Base-by-base conservation (phyloP, 2,797 vertebrate genomes). In the Setipinna tenuifilis region DNA sequence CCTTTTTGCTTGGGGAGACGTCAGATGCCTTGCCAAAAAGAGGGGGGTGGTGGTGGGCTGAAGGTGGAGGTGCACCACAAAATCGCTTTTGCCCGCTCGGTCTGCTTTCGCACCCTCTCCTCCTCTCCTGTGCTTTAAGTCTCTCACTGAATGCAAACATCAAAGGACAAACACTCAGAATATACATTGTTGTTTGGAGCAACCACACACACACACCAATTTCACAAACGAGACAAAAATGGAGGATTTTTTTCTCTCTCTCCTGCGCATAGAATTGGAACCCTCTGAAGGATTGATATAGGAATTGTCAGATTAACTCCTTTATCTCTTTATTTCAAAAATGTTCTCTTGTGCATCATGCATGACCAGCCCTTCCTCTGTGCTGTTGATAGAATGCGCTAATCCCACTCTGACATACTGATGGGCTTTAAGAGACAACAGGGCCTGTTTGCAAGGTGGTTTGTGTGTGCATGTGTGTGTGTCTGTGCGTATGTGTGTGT, bases 11-110 rank as follows among this genome's bases (percentile, higher is more conserved):
- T 2, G 17, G 35, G 92, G 89, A 94, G 93, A 93, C 90, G 94
- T 96, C 94, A 95, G 94, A 95, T 94, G 94, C 91, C 83, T 92
- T 95, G 94, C 95, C 95, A 96, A 90, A 31, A 89, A 93, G 93
- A 88, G 89, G 92, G 91, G 87, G 87, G 85, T 87, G 81, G 87
- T 88, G 17, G 59, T 28, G 85, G 9, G 31, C 61, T 28, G 68
- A 71, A 87, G 48, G 78, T 48, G 82, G 85, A 84, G 82, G 83
- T 89, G 90, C 89, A 91, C 88, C 92, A 91, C 93, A 94, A 93
- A 93, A 93, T 93, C 92, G 93, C 91, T 93, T 41, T 21, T 58
- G 61, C 78, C 68, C 65, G 28, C 35, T 81, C 71, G 81, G 91
- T 90, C 90, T 93, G 91, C 93, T 88, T 91, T 88, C 86, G 91